Conservation (phyloP, 2,113 vertebrate genomes). For the Callaeas wilsoni region DNA sequence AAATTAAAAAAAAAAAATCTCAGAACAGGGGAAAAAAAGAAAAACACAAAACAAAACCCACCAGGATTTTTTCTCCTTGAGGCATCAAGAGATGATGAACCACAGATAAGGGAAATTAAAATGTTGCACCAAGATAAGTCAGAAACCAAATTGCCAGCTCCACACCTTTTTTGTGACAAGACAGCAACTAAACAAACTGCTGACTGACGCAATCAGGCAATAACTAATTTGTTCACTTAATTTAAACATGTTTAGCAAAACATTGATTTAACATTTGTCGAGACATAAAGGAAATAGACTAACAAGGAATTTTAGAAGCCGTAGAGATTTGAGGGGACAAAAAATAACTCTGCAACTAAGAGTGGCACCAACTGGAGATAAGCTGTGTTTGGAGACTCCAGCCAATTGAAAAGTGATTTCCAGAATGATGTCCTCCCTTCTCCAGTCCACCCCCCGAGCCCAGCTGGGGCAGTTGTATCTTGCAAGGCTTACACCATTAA, state of each 20-base stretch:
- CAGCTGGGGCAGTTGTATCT: not conserved
- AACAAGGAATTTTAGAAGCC: not conserved
- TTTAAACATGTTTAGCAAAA: not conserved
- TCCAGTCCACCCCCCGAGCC: accelerated
- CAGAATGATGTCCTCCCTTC: not conserved
- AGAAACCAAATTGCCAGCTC: not conserved
- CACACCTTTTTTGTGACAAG: not conserved
- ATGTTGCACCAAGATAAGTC: not conserved
- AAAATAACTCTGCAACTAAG: not conserved
- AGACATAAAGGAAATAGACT: not conserved
- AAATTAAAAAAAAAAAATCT: not conserved
- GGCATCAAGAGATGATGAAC: not conserved
- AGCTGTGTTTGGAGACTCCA: not conserved
- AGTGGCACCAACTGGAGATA: not conserved
- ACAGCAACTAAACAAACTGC: not conserved
- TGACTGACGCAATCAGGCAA: not conserved
- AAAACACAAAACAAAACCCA: not conserved
- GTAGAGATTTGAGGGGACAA: not conserved
- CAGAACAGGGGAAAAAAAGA: accelerated
- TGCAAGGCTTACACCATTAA: not conserved
- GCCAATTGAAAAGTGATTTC: not conserved
- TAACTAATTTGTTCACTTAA: not conserved
- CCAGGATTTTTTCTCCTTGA: not conserved
- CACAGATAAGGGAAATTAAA: not conserved
- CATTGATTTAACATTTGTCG: not conserved